Base-by-base conservation (phyloP, 2,113 vertebrate species). In the Aspiorhynchus laticeps region DNA sequence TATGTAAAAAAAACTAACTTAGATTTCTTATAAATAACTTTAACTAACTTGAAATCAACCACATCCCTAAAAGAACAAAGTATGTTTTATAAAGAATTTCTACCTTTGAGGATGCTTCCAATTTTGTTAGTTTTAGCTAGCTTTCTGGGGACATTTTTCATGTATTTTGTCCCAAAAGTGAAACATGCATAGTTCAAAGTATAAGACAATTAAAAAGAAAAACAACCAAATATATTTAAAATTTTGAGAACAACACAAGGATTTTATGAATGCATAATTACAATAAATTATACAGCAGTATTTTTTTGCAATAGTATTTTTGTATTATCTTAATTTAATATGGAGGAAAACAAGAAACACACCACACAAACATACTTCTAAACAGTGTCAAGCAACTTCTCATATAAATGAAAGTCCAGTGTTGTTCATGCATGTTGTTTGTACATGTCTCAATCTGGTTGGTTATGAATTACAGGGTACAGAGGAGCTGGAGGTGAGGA, bases 401-500 rank as follows among this genome's bases (percentile, higher is more conserved):
- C 15, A 10, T 21, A 21, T 78, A 10, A 53, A 19, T 46, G 3
- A 19, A 78, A 21, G 75, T 33, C 19, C 36, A 73, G 17, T 73
- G 0, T 38, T 31, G 6, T 75, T 43, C 24, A 76, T 76, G 48
- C 74, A 75, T 1, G 38, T 24, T 59, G 53, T 59, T 21, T 24
- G 24, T 61, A 53, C 51, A 10, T n/a, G 41, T 83, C 15, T 84
- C 15, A 56, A 21, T 33, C 41, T 65, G 53, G 46, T 10, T 63
- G 80, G 28, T 67, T 38, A 26, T 53, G 71, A 28, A 59, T 77
- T 79, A 10, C 84, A 99, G 98, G 98, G 98, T 86, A 99, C 98
- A 90, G 98, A 99, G 93, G 98, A 99, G 91, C 92, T 99, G 91
- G 98, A 99, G 92, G 98, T 99, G 86, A 96, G 98, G 93, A 99